Evolutionary conservation across 1,140 invertebrate species (phyloP).

Genomic region (Drosophila hydei): DNA sequence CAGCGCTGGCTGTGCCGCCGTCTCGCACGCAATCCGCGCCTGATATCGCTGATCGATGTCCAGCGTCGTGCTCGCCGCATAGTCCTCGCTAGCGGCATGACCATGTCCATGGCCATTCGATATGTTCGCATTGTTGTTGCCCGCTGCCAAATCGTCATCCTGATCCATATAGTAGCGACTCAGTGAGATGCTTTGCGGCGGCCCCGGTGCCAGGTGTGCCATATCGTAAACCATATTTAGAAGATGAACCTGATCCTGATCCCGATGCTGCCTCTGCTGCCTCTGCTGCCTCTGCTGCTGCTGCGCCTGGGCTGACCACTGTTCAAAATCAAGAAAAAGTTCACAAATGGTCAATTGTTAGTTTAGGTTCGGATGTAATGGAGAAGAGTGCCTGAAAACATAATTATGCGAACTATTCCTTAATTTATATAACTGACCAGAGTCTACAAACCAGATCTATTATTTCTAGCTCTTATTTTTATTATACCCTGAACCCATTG

Average conservation of each 20-base stretch:
- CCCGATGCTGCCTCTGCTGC: conserved; percentile 10
- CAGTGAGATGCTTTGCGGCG: conserved; percentile 76
- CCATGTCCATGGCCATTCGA: conserved; percentile 30
- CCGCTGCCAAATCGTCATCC: conserved; percentile 61
- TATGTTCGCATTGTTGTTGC: conserved; percentile 52
- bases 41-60: conserved; percentile 77
- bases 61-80: conserved; percentile 69
- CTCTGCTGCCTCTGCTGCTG: conserved; percentile 21
- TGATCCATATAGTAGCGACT: conserved; percentile 76
- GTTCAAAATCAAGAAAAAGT: background rate
- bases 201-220: conserved; percentile 74
- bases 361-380: background rate
- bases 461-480: no score
- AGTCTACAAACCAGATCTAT: no score
- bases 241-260: background rate
- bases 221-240: conserved; percentile 81
- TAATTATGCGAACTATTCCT: no score
- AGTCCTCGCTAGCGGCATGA: conserved; percentile 58
- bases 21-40: conserved; percentile 79
- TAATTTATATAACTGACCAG: no score
- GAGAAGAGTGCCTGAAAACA: no score
- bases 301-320: conserved; percentile 5
- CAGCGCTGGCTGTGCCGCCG: conserved; percentile 66
- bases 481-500: no score
- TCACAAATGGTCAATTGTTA: background rate